Percentiles rank a stretch among this genome's conserved stretches.
These are phyloP conservation scores for Tetragonisca angustula DNA, from an alignment of 2,888 invertebrate genomes.

Conservation along the genomic window DNA sequence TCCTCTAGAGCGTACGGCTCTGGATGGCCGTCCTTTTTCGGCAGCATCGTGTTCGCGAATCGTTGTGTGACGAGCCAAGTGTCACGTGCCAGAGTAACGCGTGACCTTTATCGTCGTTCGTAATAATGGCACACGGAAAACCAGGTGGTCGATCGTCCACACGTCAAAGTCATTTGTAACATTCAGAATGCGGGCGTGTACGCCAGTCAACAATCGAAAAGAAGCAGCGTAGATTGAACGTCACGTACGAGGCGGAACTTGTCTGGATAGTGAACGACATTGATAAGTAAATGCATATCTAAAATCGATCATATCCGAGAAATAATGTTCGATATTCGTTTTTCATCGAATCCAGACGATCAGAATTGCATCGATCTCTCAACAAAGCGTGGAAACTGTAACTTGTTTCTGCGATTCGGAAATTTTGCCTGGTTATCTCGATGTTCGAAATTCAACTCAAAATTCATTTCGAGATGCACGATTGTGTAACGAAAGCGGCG, in stretches of 20 bases:
- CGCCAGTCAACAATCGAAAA: slow-evolving; percentile 10
- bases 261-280: slow-evolving; percentile 5
- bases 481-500: slow-evolving; percentile 24
- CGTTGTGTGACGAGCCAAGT: slow-evolving; percentile 22
- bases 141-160: slow-evolving; percentile 28
- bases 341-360: not conserved
- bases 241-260: slow-evolving; percentile 2
- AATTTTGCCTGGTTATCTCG: too few species aligned
- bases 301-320: not conserved
- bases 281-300: slow-evolving; percentile 25
- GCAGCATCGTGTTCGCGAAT: slow-evolving; percentile 74
- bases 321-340: too few species aligned
- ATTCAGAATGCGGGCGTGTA: not conserved
- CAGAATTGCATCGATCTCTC: not conserved
- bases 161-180: slow-evolving; percentile 53
- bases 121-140: slow-evolving; percentile 25
- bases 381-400: not conserved
- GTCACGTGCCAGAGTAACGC: slow-evolving; percentile 20
- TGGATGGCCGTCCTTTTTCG: slow-evolving; percentile 77
- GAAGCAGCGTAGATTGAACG: not conserved
- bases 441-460: not conserved
- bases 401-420: not conserved
- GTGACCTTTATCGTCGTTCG: slow-evolving; percentile 42
- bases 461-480: not conserved
- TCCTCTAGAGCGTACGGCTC: slow-evolving; percentile 85